These are phyloP conservation scores for Chirona hameri DNA, from an alignment of 2,888 invertebrate genomes.

Conservation along the genomic window DNA sequence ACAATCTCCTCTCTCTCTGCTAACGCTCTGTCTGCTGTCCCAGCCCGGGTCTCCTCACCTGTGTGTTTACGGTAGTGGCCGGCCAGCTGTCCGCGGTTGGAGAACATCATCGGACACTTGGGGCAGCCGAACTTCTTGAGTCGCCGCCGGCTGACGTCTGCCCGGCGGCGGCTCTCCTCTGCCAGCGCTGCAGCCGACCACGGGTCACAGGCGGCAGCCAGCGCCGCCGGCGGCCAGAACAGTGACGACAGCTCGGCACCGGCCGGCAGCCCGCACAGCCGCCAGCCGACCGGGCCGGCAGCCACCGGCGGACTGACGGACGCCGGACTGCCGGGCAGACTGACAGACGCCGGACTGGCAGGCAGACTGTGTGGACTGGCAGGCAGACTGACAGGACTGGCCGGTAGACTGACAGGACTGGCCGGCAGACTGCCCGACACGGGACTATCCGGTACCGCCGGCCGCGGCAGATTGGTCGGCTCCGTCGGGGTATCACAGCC, in stretches of 20 bases:
- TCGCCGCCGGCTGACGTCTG: constrained; percentile 42
- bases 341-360: neutral
- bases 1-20: too few species aligned
- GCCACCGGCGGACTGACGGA: too few species aligned
- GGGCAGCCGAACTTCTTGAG: constrained; percentile 52
- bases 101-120: constrained; percentile 83
- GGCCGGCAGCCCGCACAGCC: neutral
- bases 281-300: neutral
- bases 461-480: neutral
- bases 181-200: constrained; percentile 30
- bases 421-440: neutral
- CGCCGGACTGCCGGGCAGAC: neutral
- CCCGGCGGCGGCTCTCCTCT: constrained; percentile 35
- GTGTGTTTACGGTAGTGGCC: constrained; percentile 90
- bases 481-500: neutral
- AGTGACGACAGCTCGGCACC: neutral
- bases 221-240: neutral
- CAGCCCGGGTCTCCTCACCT: constrained; percentile 49
- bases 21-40: too few species aligned
- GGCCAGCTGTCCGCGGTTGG: constrained; percentile 85
- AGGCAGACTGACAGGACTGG: neutral
- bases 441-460: neutral
- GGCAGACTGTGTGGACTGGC: neutral
- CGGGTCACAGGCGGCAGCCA: neutral
- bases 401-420: neutral